Evolutionary conservation across 2,113 vertebrate species (phyloP), one percentile per base, ranked within the genome.

Genomic region (Symphodus melops): DNA sequence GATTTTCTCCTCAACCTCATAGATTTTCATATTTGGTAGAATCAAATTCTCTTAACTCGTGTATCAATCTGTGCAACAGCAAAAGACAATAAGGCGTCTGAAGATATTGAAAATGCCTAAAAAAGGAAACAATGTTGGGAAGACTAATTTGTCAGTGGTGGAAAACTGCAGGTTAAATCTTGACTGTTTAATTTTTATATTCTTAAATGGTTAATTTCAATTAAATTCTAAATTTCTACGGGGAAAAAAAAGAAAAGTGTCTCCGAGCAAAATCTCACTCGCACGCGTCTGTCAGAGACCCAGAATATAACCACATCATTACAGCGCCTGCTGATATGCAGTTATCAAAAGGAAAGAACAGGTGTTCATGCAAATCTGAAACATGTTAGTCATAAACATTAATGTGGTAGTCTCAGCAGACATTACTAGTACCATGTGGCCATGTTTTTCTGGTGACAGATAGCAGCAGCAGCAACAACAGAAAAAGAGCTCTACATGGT

Each of bases 261-360:
- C 33, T 28, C 5, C 6, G 4, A 5, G 33, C 37, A 3, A n/a
- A 44, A 37, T 44, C 0, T 10, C 41, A 42, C 23, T 69, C 20
- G 19, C 20, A 17, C 7, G 23, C 0, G 1, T 28, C 5, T 58
- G 49, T 36, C 1, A 0, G 2, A 9, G 28, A 37, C 21, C 41
- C 16, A 4, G 36, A 21, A 19, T 19, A 6, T 9, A 20, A 3
- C n/a, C 3, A 1, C 8, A 25, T 21, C 10, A 10, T n/a, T 36
- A 9, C 19, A 16, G 25, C 3, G 19, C 14, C 14, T 5, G 25
- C 10, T 59, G 7, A 16, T 33, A 37, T 37, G 48, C 28, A 55
- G 62, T 12, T 66, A 59, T 59, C 36, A 42, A 20, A 39, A n/a
- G 20, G 17, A 19, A 52, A 41, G 59, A 69, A 14, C 67, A 36